Percentiles rank a stretch among this genome's conserved stretches.
These are phyloP conservation scores for Carollia perspicillata DNA, from an alignment of 2,113 vertebrate genomes.

Conservation along the genomic window DNA sequence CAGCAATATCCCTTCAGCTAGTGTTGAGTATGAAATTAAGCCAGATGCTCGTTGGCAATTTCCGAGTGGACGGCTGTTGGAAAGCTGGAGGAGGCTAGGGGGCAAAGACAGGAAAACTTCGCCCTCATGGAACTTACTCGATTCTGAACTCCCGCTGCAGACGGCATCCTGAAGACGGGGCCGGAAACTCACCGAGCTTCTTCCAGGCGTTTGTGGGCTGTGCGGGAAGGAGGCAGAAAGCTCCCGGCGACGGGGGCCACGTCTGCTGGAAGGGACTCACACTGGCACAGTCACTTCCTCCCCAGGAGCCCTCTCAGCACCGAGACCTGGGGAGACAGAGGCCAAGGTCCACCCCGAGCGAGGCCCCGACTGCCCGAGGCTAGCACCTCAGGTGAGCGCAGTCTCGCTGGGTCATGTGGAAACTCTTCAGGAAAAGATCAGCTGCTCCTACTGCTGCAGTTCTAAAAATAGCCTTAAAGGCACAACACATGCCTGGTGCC, in stretches of 20 bases:
- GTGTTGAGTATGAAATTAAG: neutral
- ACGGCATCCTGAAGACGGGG: neutral
- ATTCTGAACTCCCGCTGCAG: neutral
- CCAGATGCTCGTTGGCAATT: neutral
- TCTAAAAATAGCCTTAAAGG: neutral
- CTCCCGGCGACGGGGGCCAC: neutral
- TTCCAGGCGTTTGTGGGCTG: neutral
- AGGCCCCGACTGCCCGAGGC: neutral
- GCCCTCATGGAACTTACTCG: too few relatives aligned
- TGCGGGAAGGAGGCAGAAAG: neutral
- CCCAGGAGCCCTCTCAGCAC: too few relatives aligned
- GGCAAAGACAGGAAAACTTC: neutral
- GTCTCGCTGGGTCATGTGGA: neutral
- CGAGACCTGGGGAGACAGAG: too few relatives aligned
- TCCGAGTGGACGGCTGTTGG: neutral
- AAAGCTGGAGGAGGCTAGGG: neutral
- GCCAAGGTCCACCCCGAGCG: neutral
- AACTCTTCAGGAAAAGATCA: neutral
- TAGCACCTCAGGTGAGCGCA: neutral
- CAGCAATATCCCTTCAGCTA: neutral
- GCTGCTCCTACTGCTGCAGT: neutral
- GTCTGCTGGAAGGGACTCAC: neutral
- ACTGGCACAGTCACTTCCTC: rapidly evolving
- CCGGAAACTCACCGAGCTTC: neutral
- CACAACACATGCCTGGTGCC: neutral